Conservation (phyloP, 2,797 vertebrate species). For the Bryconaethiops microstoma region DNA sequence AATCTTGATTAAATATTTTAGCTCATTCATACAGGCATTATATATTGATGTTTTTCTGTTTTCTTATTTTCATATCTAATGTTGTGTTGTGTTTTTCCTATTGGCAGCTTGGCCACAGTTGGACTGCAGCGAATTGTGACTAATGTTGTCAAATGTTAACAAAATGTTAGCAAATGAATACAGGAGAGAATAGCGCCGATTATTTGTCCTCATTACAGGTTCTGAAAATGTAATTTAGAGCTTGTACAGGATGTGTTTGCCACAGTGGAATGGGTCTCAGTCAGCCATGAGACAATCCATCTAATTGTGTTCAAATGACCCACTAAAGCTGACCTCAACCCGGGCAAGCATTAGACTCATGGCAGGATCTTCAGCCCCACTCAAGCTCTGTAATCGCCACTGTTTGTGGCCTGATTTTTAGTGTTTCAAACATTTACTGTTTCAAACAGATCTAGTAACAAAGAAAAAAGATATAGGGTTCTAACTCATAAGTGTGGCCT, state of each 20-base stretch:
- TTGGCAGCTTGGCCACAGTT: not conserved
- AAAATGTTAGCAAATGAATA: not conserved
- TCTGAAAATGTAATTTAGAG: not conserved
- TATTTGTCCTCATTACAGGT: slow-evolving; percentile 2
- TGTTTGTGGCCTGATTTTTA: not conserved
- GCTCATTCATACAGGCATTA: too few species aligned
- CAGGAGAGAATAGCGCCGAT: not conserved
- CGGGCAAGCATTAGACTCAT: not conserved
- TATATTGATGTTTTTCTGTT: too few species aligned
- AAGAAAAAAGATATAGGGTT: too few species aligned
- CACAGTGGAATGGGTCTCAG: not conserved
- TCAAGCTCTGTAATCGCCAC: not conserved
- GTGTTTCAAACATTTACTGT: not conserved
- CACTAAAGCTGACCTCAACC: not conserved
- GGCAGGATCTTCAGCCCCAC: not conserved
- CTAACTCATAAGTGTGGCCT: too few species aligned
- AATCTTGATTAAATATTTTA: too few species aligned
- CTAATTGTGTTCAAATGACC: slow-evolving; percentile 10
- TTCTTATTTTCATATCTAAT: too few species aligned
- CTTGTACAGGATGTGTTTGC: not conserved
- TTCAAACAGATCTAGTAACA: too few species aligned
- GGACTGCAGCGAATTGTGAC: not conserved
- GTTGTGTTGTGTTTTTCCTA: too few species aligned
- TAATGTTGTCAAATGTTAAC: not conserved
- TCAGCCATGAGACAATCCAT: not conserved